Evolutionary conservation across 1,140 invertebrate genomes (phyloP).

Genomic region (Drosophila elegans): DNA sequence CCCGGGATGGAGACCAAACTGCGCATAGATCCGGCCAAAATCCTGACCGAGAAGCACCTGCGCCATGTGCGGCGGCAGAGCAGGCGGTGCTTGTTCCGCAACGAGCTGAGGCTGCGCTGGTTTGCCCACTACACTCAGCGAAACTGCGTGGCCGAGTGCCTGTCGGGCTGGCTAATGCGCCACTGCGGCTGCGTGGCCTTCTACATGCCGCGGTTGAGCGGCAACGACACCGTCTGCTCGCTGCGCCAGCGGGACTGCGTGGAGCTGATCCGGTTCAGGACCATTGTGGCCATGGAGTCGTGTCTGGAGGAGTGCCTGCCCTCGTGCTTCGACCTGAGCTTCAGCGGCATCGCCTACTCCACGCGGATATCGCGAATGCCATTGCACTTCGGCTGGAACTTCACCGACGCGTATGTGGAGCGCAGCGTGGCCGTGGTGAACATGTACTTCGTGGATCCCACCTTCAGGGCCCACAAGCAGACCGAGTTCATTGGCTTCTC

Average conservation of each 20-base stretch:
- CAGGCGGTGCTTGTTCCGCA: constrained; percentile 89
- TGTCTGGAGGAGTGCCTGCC: constrained; percentile 87
- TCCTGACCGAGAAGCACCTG: constrained; percentile 87
- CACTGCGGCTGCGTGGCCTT: constrained; percentile 89
- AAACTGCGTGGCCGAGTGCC: constrained; percentile 90
- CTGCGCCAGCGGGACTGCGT: constrained; percentile 58
- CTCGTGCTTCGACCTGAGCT: constrained; percentile 89
- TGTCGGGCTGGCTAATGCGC: constrained; percentile 88
- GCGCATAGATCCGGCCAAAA: constrained; percentile 88
- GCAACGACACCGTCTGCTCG: constrained; percentile 65
- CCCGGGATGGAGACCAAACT: constrained; percentile 89
- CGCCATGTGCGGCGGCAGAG: constrained; percentile 87
- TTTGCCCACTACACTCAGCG: constrained; percentile 84
- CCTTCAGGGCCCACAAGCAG: constrained; percentile 89
- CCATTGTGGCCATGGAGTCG: constrained; percentile 44
- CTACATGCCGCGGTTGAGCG: constrained; percentile 87
- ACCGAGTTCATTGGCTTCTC: constrained; percentile 91
- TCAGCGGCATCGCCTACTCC: constrained; percentile 86
- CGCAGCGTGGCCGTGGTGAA: constrained; percentile 90
- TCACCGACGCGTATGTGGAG: constrained; percentile 88
- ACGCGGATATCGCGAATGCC: constrained; percentile 77
- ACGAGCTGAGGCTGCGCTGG: constrained; percentile 88
- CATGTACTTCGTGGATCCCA: constrained; percentile 89
- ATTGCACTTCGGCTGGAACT: constrained; percentile 84
- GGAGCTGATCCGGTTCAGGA: constrained; percentile 56